Evolutionary conservation across 2,888 invertebrate species (phyloP), one percentile per base, ranked within the genome.

Genomic region (Tetragnatha montana): DNA sequence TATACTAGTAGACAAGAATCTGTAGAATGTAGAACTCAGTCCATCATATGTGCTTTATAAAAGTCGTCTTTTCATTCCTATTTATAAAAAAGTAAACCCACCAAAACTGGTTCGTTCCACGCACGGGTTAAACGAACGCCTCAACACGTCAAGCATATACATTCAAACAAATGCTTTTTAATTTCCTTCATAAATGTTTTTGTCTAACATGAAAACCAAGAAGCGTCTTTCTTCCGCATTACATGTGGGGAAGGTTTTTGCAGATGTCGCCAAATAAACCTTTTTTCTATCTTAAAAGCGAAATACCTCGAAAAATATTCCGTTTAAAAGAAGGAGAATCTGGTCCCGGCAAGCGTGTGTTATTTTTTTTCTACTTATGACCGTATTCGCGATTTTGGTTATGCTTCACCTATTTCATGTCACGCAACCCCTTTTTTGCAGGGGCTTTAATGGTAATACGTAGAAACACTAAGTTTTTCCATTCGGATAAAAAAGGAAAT

Each of bases 351-450:
- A 60, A 78, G 78, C 51, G 51, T 22, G 60, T 17, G 22, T 68
- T 60, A 47, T 78, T 51, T 80, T 69, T 68, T 21, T 81, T 81
- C 69, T 70, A 70, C 71, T 81, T 81, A 81, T 70, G 81, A 21
- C 70, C 70, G 71, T 81, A 47, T 60, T 73, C 74, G 14, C 35
- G 74, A 82, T 60, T 73, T 82, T 82, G 14, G 73, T 35, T 82
- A 74, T 60, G 82, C 82, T 21, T 75, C 82, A 82, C 82, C 74
- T 82, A 68, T 75, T 82, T 75, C 74, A 82, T 74, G 74, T 74
- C 74, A 82, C 68, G 74, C 51, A 74, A 60, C 19, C 35, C 22
- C n/a, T 82, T 82, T 74, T 74, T 81, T 49, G 19, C 47, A n/a
- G 49, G 71, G 71, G 71, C 47, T 81, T 70, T 81, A 81, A 81